Evolutionary conservation across 2,888 invertebrate species (phyloP).

Genomic region (Dynastes grantii): DNA sequence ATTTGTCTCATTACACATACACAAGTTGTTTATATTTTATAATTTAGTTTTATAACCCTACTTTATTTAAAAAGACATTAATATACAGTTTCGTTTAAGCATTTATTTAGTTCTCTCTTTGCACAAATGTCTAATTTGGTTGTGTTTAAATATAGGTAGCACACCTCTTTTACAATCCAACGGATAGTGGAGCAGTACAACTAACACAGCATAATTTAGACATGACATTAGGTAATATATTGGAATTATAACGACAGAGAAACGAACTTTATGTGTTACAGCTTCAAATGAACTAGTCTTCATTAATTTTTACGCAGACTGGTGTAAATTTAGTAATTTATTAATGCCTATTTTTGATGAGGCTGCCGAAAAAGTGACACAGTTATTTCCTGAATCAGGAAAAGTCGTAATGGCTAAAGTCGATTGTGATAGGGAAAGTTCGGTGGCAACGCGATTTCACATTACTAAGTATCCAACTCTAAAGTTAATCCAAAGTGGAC

Average conservation of each 20-base stretch:
- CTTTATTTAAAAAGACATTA: constrained; percentile 42
- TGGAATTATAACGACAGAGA: neutral
- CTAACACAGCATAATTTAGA: constrained; percentile 88
- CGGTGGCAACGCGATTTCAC: constrained; percentile 91
- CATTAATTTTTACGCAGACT: constrained; percentile 99
- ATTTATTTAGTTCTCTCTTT: neutral
- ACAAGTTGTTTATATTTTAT: neutral
- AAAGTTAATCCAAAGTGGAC: constrained; percentile 93
- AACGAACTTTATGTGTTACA: constrained; percentile 70
- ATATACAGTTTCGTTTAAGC: constrained; percentile 8
- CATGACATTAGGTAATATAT: constrained; percentile 83
- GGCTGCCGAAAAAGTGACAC: constrained; percentile 88
- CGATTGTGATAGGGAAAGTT: constrained; percentile 95
- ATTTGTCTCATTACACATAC: neutral
- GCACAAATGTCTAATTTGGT: neutral
- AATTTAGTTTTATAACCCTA: constrained; percentile 20
- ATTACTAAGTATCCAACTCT: constrained; percentile 99
- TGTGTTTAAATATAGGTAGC: constrained; percentile 67
- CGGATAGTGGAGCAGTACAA: constrained; percentile 87
- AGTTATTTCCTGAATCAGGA: constrained; percentile 85
- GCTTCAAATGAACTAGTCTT: constrained; percentile 97
- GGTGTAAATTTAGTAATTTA: constrained; percentile 99
- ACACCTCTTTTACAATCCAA: constrained; percentile 80
- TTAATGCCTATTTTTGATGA: constrained; percentile 97
- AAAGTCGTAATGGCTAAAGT: constrained; percentile 96